A percentile compares a stretch with the other conserved stretches of the same genome.
Evolutionary conservation across 2,888 invertebrate species (phyloP).

Genomic region (Caradrina clavipalpis): DNA sequence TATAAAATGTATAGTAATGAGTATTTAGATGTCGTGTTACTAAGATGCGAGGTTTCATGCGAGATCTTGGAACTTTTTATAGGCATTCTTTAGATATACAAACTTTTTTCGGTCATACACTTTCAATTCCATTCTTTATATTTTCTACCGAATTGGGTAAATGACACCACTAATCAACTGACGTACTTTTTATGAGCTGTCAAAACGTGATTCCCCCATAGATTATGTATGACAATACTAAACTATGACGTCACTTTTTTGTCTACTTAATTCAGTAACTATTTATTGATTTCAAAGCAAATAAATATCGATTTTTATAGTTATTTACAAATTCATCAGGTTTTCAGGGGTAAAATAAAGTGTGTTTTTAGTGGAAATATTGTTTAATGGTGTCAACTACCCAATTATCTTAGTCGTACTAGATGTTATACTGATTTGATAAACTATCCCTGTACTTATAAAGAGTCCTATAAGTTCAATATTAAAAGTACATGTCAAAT

Average conservation of each 20-base stretch:
- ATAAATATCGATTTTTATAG: no score
- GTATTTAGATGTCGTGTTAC: slow-evolving; percentile 16
- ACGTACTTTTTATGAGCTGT: no score
- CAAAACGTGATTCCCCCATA: no score
- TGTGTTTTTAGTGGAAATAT: no score
- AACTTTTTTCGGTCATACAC: slow-evolving; percentile 9
- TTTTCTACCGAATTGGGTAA: slow-evolving; percentile 21
- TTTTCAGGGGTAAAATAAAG: no score
- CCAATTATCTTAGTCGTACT: slow-evolving; percentile 20
- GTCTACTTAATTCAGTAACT: no score
- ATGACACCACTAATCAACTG: no score
- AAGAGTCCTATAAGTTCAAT: slow-evolving; percentile 41
- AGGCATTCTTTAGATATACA: slow-evolving; percentile 11
- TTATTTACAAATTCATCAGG: no score
- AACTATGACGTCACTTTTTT: no score
- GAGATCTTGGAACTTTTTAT: slow-evolving; percentile 1
- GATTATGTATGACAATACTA: no score
- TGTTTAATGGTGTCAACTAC: no score
- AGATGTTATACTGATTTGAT: slow-evolving; percentile 37
- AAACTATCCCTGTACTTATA: slow-evolving; percentile 58
- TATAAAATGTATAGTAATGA: slow-evolving; percentile 15
- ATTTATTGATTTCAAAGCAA: no score
- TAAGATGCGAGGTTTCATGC: slow-evolving; percentile 7
- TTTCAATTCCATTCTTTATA: slow-evolving; percentile 52
- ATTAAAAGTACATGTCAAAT: slow-evolving; percentile 59